phyloP scores from a whole-genome alignment of 2,888 invertebrate species.

The Gymnocheta viridis region DNA sequence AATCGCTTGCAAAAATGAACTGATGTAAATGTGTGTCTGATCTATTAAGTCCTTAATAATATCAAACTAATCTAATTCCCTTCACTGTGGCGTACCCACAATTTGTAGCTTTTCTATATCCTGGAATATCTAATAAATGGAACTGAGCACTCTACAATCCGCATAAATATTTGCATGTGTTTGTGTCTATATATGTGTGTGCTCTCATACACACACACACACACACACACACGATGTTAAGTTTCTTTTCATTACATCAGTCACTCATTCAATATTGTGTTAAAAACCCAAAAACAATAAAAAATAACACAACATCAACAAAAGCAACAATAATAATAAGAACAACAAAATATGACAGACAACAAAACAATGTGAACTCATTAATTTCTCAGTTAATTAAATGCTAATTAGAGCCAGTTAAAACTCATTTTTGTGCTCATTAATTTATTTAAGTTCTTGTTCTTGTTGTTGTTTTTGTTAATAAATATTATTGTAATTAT shows the following conservation, averaged over 20 bases:
- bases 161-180: neutral
- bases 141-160: no score
- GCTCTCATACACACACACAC: neutral
- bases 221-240: neutral
- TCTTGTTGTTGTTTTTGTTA: neutral
- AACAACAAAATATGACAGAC: conserved; percentile 19
- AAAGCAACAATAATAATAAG: neutral
- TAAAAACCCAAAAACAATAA: conserved; percentile 13
- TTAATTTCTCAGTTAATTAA: conserved; percentile 70
- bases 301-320: neutral
- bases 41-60: no score
- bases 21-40: no score
- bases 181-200: neutral
- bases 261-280: conserved; percentile 34
- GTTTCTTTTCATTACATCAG: conserved; percentile 5
- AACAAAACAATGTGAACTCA: conserved; percentile 58
- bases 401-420: conserved; percentile 68
- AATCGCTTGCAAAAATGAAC: no score
- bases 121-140: no score
- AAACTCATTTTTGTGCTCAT: conserved; percentile 54
- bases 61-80: no score
- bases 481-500: conserved; percentile 5
- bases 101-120: no score
- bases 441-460: conserved; percentile 35
- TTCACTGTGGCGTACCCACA: no score